A percentile compares a stretch with the other conserved stretches of the same genome.
Evolutionary conservation across 2,113 vertebrate genomes (phyloP).

Genomic region (Alligator sinensis): DNA sequence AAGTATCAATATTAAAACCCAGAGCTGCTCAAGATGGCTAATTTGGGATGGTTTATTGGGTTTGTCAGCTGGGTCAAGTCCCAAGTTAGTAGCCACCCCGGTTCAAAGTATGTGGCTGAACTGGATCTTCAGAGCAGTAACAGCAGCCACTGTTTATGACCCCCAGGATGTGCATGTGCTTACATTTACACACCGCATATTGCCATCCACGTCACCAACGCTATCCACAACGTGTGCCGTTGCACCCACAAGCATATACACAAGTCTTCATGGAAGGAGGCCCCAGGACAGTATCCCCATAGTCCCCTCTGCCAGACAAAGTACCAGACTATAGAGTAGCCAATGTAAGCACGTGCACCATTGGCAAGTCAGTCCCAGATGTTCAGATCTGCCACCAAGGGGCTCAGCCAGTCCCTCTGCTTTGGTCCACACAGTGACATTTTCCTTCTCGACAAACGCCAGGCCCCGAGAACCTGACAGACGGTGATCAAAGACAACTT

Average conservation of each 20-base stretch:
- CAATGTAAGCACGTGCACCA: background rate
- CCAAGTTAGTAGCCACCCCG: background rate
- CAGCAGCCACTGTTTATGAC: too few relatives aligned
- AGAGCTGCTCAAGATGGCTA: background rate
- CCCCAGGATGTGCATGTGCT: background rate
- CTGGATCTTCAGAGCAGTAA: too few relatives aligned
- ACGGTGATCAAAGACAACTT: background rate
- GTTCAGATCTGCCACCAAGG: background rate
- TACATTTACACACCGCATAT: background rate
- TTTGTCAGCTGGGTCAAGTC: conserved; percentile 15
- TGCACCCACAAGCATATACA: rapidly evolving
- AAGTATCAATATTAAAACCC: background rate
- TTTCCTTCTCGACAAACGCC: too few relatives aligned
- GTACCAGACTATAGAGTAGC: background rate
- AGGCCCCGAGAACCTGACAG: background rate
- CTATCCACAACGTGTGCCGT: background rate
- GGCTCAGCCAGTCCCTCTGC: background rate
- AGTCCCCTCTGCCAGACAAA: background rate
- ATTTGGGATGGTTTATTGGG: background rate
- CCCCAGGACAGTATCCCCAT: background rate
- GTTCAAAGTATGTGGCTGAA: background rate
- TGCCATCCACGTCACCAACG: background rate
- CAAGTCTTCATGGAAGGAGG: background rate
- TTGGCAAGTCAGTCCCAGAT: background rate
- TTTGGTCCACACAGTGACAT: background rate